These are phyloP conservation scores for Melanotaenia nigrans DNA, from an alignment of 2,797 vertebrate genomes.

Conservation along the genomic window DNA sequence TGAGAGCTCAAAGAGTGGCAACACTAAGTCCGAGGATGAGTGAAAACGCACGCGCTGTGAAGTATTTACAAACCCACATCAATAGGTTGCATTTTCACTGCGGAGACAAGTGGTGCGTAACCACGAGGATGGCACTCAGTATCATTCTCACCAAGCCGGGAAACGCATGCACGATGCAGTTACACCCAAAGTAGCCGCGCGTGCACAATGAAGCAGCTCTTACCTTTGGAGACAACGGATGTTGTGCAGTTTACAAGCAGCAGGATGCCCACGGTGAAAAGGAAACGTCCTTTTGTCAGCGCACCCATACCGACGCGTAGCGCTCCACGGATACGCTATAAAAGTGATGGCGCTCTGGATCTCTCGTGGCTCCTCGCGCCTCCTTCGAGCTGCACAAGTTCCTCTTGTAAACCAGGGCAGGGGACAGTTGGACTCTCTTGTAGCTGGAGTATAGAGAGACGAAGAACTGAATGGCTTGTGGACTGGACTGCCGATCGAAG, in stretches of 20 bases:
- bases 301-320: conserved; percentile 69
- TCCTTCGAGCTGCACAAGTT: conserved; percentile 47
- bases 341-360: conserved; percentile 33
- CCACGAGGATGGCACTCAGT: conserved; percentile 30
- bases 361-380: conserved; percentile 41
- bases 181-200: conserved; percentile 21
- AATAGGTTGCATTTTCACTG: not conserved
- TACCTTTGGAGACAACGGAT: conserved; percentile 74
- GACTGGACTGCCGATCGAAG: conserved; percentile 39
- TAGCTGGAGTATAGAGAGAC: not conserved
- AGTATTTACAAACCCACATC: not conserved
- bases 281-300: conserved; percentile 70
- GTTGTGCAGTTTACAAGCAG: conserved; percentile 60
- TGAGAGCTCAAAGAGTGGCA: conserved; percentile 17
- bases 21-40: conserved; percentile 25
- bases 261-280: conserved; percentile 60
- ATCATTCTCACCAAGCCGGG: not conserved
- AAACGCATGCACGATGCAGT: not conserved
- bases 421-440: conserved; percentile 26
- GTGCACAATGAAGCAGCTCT: conserved; percentile 29
- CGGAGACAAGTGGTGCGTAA: conserved; percentile 53
- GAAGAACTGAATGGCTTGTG: conserved; percentile 21
- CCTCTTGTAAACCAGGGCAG: conserved; percentile 39
- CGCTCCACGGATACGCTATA: conserved; percentile 49
- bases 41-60: not conserved